Evolutionary conservation across 2,888 invertebrate species (phyloP), one percentile per base, ranked within the genome.

Genomic region (Chymomyza caudatula): DNA sequence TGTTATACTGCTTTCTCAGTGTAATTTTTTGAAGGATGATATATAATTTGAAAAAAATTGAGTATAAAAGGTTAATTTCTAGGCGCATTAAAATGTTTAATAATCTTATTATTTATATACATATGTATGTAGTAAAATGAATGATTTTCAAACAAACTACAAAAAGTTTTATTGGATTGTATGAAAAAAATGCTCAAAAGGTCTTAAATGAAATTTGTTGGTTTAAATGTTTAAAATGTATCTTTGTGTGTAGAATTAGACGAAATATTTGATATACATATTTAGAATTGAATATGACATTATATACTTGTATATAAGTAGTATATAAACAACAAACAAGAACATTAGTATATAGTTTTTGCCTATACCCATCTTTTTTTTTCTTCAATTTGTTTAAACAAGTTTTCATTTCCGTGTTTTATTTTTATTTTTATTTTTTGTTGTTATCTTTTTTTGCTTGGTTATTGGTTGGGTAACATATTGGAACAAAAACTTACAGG

Each of bases 401-500:
- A 64, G 4, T 54, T 49, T 51, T 62, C 67, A 53, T 63, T 59
- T 23, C 61, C 60, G n/a, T n/a, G n/a, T 60, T 60, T 25, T 52
- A 63, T 17, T 54, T 54, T 57, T 53, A 29, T 55, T n/a, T 51
- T 67, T 57, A 56, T 64, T 66, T 68, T 77, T 71, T 66, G 67
- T 66, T 62, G 52, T 68, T 71, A 63, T 71, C 44, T 43, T 63
- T 57, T 37, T 60, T 71, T 60, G 55, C 25, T 57, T 51, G 51
- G 63, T 63, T 65, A 65, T 55, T 55, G 68, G 61, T 68, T 76
- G 82, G 76, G 77, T 79, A 72, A 60, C 69, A 66, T 74, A 74
- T 73, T 88, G 92, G 92, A 89, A 89, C 88, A 92, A 93, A 84
- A 93, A 94, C 94, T 94, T 94, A 94, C 94, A 94, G 93, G 93